Evolutionary conservation across 2,113 vertebrate genomes (phyloP), one percentile per base, ranked within the genome.

Genomic region (Neoarius graeffei): DNA sequence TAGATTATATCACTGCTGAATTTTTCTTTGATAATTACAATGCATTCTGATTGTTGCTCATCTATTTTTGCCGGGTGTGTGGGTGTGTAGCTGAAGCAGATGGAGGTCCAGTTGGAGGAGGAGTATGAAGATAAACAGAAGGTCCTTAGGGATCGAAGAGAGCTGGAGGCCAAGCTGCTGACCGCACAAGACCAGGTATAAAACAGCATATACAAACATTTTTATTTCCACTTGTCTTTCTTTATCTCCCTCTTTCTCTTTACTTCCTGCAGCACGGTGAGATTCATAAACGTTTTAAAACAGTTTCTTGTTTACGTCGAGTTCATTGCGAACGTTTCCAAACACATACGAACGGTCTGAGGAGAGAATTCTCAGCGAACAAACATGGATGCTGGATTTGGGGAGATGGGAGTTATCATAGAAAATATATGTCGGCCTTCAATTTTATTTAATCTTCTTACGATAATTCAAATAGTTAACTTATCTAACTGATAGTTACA

Each of bases 71-170:
- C 15, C 30, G 25, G 56, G 42, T 83, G 59, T 79, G 56, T 85
- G 10, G 86, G 54, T 52, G 74, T 85, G 56, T 77, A 99, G 98
- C 92, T 99, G 91, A 99, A 98, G 89, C 98, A 99, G 93, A 97
- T 99, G 95, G 98, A 99, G 87, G 95, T 97, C 64, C 98, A 99
- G 94, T 95, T 99, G 20, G 98, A 99, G 89, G 98, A 99, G 83
- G 98, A 98, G 83, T 98, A 99, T 0, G 97, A 98, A 81, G 97
- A 99, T 69, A 99, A 99, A 91, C 98, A 99, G 94, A 99, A 99
- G 94, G 97, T 98, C 60, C 94, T 99, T 66, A 96, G 96, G 48
- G 98, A 99, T 92, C 98, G 96, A 91, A 94, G 98, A 85, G 98
- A 99, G 50, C 93, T 99, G 93, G 98, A 99, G 92, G 94, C 94